phyloP scores from a whole-genome alignment of 2,113 vertebrate genomes.

The Corydoras maculifer region DNA sequence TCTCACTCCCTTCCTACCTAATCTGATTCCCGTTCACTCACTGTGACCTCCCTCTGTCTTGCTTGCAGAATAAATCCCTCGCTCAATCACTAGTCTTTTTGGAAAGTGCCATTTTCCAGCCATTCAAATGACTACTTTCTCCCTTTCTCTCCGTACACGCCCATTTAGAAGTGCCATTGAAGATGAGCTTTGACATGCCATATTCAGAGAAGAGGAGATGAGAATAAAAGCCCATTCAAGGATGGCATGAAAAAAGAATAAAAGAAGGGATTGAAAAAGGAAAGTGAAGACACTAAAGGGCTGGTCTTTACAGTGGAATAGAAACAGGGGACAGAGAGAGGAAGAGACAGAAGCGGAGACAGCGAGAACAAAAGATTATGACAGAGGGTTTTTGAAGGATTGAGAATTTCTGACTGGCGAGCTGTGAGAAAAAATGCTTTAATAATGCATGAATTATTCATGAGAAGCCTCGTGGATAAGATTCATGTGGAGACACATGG shows the following conservation, averaged over 20 bases:
- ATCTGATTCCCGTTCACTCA: conserved; percentile 33
- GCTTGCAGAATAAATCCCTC: conserved; percentile 22
- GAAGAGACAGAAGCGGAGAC: conserved; percentile 5
- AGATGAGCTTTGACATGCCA: conserved; percentile 42
- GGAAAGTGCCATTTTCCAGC: conserved; percentile 54
- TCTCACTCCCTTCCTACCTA: conserved; percentile 30
- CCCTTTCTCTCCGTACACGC: conserved; percentile 15
- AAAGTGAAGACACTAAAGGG: conserved; percentile 30
- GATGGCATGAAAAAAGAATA: conserved; percentile 6
- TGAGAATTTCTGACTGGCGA: not conserved
- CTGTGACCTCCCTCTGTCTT: conserved; percentile 19
- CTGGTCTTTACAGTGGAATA: not conserved
- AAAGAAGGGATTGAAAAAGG: conserved; percentile 25
- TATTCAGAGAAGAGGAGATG: conserved; percentile 43
- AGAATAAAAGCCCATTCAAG: conserved; percentile 24
- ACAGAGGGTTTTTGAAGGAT: conserved; percentile 1
- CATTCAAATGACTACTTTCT: conserved; percentile 12
- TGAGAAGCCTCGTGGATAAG: not conserved
- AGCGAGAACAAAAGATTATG: conserved; percentile 22
- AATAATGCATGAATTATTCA: conserved; percentile 1
- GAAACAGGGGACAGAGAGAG: conserved; percentile 4
- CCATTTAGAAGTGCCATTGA: conserved; percentile 41
- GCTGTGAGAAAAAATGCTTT: not conserved
- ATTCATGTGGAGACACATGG: not conserved
- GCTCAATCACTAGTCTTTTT: conserved; percentile 6